These are phyloP conservation scores for Rhinichthys klamathensis DNA, from an alignment of 2,113 vertebrate species.

Conservation along the genomic window DNA sequence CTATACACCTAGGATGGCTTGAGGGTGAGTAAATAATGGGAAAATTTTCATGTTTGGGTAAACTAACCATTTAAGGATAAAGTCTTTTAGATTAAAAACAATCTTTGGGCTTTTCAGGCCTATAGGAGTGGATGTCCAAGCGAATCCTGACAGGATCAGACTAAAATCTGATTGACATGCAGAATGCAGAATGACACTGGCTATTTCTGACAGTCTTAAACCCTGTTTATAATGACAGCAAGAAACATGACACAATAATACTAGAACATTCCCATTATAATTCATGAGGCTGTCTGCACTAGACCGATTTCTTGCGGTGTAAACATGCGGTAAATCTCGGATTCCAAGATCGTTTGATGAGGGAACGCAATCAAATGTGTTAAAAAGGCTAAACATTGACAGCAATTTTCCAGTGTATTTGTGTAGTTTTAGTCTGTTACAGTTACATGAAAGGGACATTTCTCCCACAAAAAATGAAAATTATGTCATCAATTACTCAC, in stretches of 20 bases:
- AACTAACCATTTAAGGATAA: neutral
- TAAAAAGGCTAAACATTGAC: slow-evolving; percentile 15
- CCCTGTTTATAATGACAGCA: neutral
- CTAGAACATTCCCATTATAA: slow-evolving; percentile 1
- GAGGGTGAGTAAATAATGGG: no score
- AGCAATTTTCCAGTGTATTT: neutral
- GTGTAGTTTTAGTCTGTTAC: neutral
- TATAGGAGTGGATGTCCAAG: neutral
- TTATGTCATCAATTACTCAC: neutral
- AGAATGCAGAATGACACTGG: neutral
- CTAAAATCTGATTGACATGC: neutral
- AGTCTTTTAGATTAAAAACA: neutral
- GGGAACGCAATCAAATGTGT: slow-evolving; percentile 2
- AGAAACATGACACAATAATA: neutral
- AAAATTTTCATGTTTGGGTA: no score
- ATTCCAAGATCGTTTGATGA: slow-evolving; percentile 1
- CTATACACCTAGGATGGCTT: no score
- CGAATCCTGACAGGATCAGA: neutral
- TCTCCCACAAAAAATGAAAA: neutral
- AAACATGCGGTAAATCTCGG: neutral
- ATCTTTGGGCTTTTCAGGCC: neutral
- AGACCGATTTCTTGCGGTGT: neutral
- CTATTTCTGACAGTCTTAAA: neutral
- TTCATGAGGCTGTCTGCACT: neutral
- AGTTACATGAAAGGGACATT: neutral